phyloP scores from a whole-genome alignment of 2,113 vertebrate genomes.

The Balaenoptera acutorostrata region DNA sequence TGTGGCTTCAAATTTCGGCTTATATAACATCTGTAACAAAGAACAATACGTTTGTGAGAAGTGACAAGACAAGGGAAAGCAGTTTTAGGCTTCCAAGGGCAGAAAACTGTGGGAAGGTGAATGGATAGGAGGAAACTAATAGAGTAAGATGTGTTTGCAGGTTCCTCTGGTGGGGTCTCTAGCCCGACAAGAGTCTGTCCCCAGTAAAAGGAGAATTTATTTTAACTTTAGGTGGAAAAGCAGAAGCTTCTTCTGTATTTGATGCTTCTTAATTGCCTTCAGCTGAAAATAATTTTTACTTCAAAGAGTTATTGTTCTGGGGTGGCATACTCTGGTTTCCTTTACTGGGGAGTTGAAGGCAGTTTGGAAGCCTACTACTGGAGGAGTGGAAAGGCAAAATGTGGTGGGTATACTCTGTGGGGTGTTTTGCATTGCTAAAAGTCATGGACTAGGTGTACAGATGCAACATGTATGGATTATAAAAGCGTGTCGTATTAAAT shows the following conservation, averaged over 20 bases:
- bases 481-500: neutral
- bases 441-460: neutral
- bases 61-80: neutral
- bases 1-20: neutral
- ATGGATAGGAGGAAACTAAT: neutral
- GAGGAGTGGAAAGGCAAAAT: neutral
- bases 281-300: neutral
- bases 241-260: neutral
- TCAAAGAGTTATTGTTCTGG: neutral
- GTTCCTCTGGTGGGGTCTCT: neutral
- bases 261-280: neutral
- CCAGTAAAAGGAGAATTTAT: neutral
- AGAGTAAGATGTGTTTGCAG: neutral
- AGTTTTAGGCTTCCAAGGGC: neutral
- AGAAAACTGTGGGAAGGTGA: neutral
- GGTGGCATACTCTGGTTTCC: neutral
- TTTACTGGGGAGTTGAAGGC: neutral
- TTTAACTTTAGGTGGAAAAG: neutral
- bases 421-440: neutral
- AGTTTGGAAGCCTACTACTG: neutral
- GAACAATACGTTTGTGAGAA: neutral
- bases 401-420: too few species aligned
- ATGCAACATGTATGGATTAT: neutral
- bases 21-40: neutral
- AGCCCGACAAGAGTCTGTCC: neutral